phyloP scores from a whole-genome alignment of 2,113 vertebrate species.

The Lethenteron camtschaticum region DNA sequence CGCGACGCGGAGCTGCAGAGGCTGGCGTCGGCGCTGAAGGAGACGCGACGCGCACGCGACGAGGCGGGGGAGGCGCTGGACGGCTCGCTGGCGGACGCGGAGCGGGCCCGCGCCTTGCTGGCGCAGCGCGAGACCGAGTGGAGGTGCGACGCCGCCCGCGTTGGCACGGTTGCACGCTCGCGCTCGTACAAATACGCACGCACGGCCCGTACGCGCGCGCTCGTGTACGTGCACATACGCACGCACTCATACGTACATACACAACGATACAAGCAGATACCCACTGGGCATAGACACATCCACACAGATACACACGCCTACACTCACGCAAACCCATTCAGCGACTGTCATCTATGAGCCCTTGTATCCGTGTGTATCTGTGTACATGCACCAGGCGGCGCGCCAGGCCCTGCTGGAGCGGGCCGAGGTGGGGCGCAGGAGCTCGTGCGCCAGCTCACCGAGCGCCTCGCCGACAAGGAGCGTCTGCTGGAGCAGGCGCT shows the following conservation, averaged over 20 bases:
- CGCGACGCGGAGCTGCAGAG: constrained; percentile 1
- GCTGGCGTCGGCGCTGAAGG: neutral
- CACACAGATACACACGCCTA: too few species aligned
- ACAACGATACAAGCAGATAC: too few species aligned
- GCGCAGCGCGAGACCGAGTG: neutral
- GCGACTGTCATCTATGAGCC: too few species aligned
- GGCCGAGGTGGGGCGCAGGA: constrained; percentile 3
- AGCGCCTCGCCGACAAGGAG: neutral
- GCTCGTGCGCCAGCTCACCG: neutral
- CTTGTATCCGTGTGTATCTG: too few species aligned
- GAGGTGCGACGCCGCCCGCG: neutral
- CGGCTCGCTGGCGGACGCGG: neutral
- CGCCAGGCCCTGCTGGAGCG: neutral
- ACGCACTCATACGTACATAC: too few species aligned
- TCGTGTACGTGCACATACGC: too few species aligned
- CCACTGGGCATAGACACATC: too few species aligned
- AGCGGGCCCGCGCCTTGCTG: neutral
- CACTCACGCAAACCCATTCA: too few species aligned
- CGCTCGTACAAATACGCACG: too few species aligned
- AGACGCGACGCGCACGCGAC: neutral
- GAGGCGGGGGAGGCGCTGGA: neutral
- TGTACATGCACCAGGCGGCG: neutral
- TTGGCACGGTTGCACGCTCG: neutral
- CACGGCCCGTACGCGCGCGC: too few species aligned
- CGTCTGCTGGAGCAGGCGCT: neutral